A percentile compares a stretch with the other conserved stretches of the same genome.
Evolutionary conservation across 2,113 vertebrate species (phyloP).

Genomic region (Oryzias woworae): DNA sequence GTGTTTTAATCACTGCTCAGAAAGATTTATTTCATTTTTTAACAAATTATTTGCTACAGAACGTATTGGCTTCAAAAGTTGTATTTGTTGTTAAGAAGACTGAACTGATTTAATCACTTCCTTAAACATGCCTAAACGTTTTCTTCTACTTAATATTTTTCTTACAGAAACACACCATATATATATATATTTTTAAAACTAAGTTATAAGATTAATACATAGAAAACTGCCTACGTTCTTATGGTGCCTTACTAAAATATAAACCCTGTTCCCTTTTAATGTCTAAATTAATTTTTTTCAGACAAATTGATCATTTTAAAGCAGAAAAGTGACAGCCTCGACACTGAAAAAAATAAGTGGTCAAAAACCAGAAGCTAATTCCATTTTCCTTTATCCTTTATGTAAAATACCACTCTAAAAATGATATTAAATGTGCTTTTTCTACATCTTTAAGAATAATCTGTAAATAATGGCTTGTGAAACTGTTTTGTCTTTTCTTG

Average conservation of each 20-base stretch:
- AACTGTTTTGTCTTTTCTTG: constrained; percentile 57
- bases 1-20: constrained; percentile 48
- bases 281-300: neutral
- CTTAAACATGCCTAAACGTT: constrained; percentile 14
- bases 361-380: constrained; percentile 16
- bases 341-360: neutral
- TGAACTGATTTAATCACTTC: constrained; percentile 25
- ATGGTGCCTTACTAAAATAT: constrained; percentile 55
- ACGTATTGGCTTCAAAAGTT: constrained; percentile 51
- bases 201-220: constrained; percentile 1
- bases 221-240: constrained; percentile 18
- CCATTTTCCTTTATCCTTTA: constrained; percentile 12
- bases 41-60: constrained; percentile 48
- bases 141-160: constrained; percentile 8
- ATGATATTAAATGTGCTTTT: constrained; percentile 22
- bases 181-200: too few species aligned
- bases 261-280: neutral
- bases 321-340: neutral
- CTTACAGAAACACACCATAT: neutral
- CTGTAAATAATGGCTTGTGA: constrained; percentile 63
- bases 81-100: constrained; percentile 70
- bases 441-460: constrained; percentile 50
- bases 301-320: constrained; percentile 19
- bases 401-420: constrained; percentile 21
- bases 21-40: constrained; percentile 32